Conservation (phyloP, 2,888 invertebrate genomes). For the Caenorhabditis angaria region DNA sequence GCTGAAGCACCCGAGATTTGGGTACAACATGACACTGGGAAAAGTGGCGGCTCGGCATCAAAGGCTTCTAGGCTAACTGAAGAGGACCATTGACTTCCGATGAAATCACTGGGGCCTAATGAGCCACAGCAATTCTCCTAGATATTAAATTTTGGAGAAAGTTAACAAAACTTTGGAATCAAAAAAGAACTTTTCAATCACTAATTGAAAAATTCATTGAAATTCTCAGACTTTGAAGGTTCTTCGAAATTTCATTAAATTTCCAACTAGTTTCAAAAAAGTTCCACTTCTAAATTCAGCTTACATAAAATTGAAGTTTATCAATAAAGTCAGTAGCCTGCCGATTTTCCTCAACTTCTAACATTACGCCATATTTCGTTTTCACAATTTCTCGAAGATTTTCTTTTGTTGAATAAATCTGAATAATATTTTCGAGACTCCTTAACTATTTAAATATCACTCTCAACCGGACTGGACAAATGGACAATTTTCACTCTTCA, state of each 20-base stretch:
- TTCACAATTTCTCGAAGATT: slow-evolving; percentile 52
- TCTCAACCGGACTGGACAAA: slow-evolving; percentile 2
- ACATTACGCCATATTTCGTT: slow-evolving; percentile 56
- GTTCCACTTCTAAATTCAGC: no score
- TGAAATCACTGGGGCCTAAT: slow-evolving; percentile 39
- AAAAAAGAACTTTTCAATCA: no score
- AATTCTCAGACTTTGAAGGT: no score
- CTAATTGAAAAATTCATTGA: no score
- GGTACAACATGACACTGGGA: slow-evolving; percentile 62
- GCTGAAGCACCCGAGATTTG: slow-evolving; percentile 58
- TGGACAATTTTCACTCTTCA: background rate
- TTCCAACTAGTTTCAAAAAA: no score
- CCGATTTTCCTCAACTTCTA: slow-evolving; percentile 45
- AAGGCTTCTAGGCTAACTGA: slow-evolving; percentile 20
- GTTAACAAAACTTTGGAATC: background rate
- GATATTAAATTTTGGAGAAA: slow-evolving; percentile 5
- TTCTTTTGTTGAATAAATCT: slow-evolving; percentile 36
- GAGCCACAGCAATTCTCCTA: slow-evolving; percentile 53
- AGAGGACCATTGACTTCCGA: slow-evolving; percentile 47
- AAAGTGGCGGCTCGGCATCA: slow-evolving; percentile 43
- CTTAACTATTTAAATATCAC: background rate
- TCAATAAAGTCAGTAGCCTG: slow-evolving; percentile 58
- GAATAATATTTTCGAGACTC: slow-evolving; percentile 1
- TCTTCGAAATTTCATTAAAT: no score
- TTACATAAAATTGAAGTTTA: slow-evolving; percentile 63